These are phyloP conservation scores for Papilio polytes DNA, from an alignment of 1,140 invertebrate genomes.

Conservation along the genomic window DNA sequence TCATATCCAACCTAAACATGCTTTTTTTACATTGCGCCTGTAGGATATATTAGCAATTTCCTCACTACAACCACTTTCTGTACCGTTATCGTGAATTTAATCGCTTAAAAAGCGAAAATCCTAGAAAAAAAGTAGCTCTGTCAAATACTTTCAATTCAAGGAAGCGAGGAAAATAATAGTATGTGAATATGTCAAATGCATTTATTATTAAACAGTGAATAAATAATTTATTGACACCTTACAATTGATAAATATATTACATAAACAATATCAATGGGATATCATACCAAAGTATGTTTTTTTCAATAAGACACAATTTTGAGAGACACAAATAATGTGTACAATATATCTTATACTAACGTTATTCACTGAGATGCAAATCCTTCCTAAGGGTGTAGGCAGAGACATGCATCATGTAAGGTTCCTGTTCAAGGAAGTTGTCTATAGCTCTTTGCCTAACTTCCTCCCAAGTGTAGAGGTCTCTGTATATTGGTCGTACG, in stretches of 20 bases:
- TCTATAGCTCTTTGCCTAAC: conserved; percentile 87
- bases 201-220: conserved; percentile 24
- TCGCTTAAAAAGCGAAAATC: too few species aligned
- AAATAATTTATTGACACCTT: conserved; percentile 17
- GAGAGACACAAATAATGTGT: conserved; percentile 18
- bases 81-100: too few species aligned
- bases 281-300: neutral
- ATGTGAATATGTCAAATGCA: neutral
- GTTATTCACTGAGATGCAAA: conserved; percentile 84
- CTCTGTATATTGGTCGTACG: conserved; percentile 93
- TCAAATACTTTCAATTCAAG: neutral
- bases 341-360: conserved; percentile 16
- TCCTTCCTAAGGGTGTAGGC: conserved; percentile 90
- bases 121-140: too few species aligned
- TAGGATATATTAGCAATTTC: neutral
- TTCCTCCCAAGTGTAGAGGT: conserved; percentile 92
- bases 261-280: conserved; percentile 26
- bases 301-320: conserved; percentile 20
- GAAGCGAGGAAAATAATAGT: neutral
- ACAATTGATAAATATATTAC: conserved; percentile 36
- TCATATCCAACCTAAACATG: neutral
- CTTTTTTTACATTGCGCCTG: neutral
- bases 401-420: conserved; percentile 93
- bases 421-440: conserved; percentile 88
- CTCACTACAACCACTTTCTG: too few species aligned